Conservation (phyloP, 2,113 vertebrate genomes). For the Apaloderma vittatum region DNA sequence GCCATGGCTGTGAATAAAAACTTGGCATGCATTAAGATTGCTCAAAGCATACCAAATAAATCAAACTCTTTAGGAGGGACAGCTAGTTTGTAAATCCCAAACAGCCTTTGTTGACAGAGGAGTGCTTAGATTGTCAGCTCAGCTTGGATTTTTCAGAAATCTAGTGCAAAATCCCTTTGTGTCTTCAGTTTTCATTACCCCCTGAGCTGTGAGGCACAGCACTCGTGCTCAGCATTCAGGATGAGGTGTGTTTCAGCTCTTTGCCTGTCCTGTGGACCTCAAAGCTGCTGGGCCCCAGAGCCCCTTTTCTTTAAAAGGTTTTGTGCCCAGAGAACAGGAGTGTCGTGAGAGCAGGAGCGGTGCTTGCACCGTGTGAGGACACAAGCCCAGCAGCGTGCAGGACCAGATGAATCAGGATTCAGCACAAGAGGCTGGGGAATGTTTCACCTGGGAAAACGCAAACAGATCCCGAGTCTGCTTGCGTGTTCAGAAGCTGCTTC, state of each 20-base stretch:
- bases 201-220: neutral
- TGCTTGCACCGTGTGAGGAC: neutral
- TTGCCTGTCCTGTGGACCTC: neutral
- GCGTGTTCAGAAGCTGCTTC: neutral
- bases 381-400: neutral
- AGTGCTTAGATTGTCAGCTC: slow-evolving; percentile 68
- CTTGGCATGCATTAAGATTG: slow-evolving; percentile 9
- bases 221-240: slow-evolving; percentile 4
- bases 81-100: slow-evolving; percentile 58
- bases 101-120: slow-evolving; percentile 60
- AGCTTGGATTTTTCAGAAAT: slow-evolving; percentile 65
- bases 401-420: neutral
- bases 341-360: neutral
- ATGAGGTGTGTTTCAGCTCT: neutral
- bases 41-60: slow-evolving; percentile 47
- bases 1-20: slow-evolving; percentile 34
- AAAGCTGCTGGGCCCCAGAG: neutral
- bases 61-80: slow-evolving; percentile 43
- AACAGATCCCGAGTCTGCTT: neutral
- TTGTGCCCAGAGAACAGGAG: neutral
- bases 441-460: neutral
- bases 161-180: slow-evolving; percentile 65
- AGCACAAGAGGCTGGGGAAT: neutral
- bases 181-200: slow-evolving; percentile 61
- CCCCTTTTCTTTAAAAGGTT: neutral